A percentile compares a stretch with the other conserved stretches of the same genome.
Evolutionary conservation across 2,797 vertebrate genomes (phyloP).

Genomic region (Neosilurus mollespiculum): DNA sequence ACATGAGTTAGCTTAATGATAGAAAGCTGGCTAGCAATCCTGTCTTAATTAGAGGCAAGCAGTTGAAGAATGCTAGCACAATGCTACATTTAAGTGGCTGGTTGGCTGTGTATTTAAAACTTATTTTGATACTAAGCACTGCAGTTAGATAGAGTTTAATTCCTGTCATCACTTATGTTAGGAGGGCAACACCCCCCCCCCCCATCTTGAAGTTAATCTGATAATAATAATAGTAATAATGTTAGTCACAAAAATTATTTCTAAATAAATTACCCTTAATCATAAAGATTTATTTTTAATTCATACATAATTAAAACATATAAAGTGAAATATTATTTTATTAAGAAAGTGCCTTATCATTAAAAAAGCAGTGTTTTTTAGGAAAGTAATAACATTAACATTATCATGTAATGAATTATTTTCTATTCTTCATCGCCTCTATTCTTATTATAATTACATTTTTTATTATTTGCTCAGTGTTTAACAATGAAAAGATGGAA

Average conservation of each 20-base stretch:
- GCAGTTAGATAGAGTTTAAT: not conserved
- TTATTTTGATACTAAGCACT: not conserved
- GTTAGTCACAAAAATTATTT: not conserved
- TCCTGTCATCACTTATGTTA: not conserved
- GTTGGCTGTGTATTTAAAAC: not conserved
- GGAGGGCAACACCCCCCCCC: too few relatives aligned
- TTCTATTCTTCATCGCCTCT: not conserved
- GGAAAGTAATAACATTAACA: not conserved
- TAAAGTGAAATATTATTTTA: slow-evolving; percentile 1
- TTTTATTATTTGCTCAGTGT: not conserved
- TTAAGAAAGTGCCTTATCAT: not conserved
- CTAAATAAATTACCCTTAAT: not conserved
- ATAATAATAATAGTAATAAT: not conserved
- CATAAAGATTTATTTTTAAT: not conserved
- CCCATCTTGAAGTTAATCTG: not conserved
- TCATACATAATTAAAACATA: not conserved
- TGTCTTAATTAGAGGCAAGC: not conserved
- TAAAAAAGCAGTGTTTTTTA: not conserved
- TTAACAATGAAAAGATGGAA: not conserved
- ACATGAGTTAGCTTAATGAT: too few relatives aligned
- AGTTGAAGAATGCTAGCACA: not conserved
- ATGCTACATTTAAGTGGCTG: not conserved
- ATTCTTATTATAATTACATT: not conserved
- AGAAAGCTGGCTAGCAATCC: too few relatives aligned
- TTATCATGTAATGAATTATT: slow-evolving; percentile 13